Base-by-base conservation (phyloP, 1,140 invertebrate genomes). In the Drosophila lowei region DNA sequence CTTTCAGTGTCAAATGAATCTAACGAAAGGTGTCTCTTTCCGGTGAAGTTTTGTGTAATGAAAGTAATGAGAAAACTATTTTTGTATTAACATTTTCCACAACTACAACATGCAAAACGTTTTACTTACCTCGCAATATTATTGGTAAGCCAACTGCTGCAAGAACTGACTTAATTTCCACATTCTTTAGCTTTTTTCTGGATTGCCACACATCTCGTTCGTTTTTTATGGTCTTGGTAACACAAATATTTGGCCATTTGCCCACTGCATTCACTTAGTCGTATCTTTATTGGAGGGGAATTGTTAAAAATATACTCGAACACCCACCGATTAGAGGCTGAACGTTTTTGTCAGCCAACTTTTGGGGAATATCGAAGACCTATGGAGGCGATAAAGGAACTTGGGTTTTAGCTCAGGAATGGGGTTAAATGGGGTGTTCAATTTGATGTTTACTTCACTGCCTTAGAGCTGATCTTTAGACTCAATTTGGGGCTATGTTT, bases 111-210 rank as follows among this genome's bases (percentile, higher is more conserved):
- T 85, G 81, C 81, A 85, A 72, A 73, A 86, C 77, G 42, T 71
- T 16, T 23, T 85, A 56, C 61, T 85, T 11, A 85, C 81, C 41
- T 70, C 81, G 18, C 72, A 86, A 21, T 75, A 81, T 38, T 86
- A 85, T 61, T 85, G 80, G 80, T 85, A 84, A 84, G 76, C 34
- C 6, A 44, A 38, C 15, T 38, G n/a, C 2, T 1, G 6, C 18
- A 53, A 34, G 9, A 23, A 50, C 11, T 13, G 16, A 38, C 15
- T 53, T 23, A 2, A 34, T 11, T 15, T 65, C 6, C 18, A 38
- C 11, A 16, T 30, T 57, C 34, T 62, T n/a, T 15, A 46, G 8
- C 30, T 18, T 63, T 59, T 43, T 41, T 43, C 16, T 8, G 41
- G 13, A 21, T 60, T 30, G 54, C 9, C n/a, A 30, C 8, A 58